phyloP scores from a whole-genome alignment of 2,888 invertebrate genomes.

The Pheosia gnoma region DNA sequence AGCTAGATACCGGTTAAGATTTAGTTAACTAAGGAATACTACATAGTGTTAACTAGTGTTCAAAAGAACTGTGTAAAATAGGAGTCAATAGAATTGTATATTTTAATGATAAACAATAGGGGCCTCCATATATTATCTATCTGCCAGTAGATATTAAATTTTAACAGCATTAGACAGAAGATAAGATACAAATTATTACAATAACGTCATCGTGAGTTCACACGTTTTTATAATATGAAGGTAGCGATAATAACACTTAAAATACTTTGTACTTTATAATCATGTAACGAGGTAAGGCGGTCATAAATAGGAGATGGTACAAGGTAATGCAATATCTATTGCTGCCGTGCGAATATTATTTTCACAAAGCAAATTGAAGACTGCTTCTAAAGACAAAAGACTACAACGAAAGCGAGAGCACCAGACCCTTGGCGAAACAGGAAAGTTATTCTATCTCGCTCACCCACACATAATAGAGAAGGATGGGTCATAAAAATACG shows the following conservation, averaged over 20 bases:
- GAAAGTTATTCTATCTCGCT: slow-evolving; percentile 59
- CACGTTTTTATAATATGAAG: slow-evolving; percentile 30
- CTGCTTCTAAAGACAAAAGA: slow-evolving; percentile 27
- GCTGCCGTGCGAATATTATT: slow-evolving; percentile 6
- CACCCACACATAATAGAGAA: slow-evolving; percentile 48
- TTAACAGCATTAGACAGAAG: slow-evolving; percentile 20
- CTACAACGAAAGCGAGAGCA: slow-evolving; percentile 60
- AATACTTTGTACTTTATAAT: slow-evolving; percentile 20
- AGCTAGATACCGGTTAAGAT: no score
- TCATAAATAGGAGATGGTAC: slow-evolving; percentile 2
- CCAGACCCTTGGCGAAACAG: slow-evolving; percentile 64
- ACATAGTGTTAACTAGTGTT: background rate
- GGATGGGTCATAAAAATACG: slow-evolving; percentile 71
- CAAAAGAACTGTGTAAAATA: background rate
- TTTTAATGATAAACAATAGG: background rate
- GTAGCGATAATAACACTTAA: slow-evolving; percentile 30
- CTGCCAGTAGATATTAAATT: background rate
- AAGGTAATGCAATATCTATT: slow-evolving; percentile 6
- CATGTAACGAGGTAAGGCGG: background rate
- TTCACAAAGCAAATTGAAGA: slow-evolving; percentile 10
- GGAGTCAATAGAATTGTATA: background rate
- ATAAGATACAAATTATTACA: slow-evolving; percentile 39
- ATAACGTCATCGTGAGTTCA: slow-evolving; percentile 27
- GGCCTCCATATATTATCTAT: background rate
- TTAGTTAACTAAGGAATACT: background rate